These are phyloP conservation scores for Molossus molossus DNA, from an alignment of 2,797 vertebrate species.

Conservation along the genomic window DNA sequence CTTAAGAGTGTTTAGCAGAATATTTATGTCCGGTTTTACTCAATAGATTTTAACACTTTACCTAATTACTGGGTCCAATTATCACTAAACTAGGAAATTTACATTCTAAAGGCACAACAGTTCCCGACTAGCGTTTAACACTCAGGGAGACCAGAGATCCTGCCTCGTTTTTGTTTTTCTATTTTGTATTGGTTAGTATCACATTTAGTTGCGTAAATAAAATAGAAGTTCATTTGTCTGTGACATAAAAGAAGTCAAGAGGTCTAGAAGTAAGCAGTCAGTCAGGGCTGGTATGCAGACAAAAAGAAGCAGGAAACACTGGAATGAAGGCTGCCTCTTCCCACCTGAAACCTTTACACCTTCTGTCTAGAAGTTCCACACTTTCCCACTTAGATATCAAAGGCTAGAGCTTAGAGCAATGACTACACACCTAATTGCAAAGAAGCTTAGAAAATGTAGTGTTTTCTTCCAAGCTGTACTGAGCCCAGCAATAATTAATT, in stretches of 20 bases:
- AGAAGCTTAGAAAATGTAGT: neutral
- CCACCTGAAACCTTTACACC: neutral
- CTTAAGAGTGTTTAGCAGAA: neutral
- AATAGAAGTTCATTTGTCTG: neutral
- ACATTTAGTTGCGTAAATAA: neutral
- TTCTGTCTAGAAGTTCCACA: neutral
- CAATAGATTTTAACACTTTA: slow-evolving; percentile 23
- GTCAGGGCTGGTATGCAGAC: rapidly evolving
- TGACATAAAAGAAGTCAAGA: neutral
- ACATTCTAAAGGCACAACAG: neutral
- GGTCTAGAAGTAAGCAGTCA: neutral
- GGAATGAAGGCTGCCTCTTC: neutral
- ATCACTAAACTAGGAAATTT: neutral
- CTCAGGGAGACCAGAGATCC: neutral
- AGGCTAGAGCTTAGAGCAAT: neutral
- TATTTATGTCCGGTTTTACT: slow-evolving; percentile 37
- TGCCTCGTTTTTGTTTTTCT: too few relatives aligned
- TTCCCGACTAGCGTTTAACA: neutral
- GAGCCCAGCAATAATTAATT: too few relatives aligned
- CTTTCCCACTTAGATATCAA: neutral
- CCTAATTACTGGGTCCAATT: neutral
- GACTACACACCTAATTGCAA: neutral
- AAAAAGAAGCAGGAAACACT: neutral
- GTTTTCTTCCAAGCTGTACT: neutral
- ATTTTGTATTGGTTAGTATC: neutral